Evolutionary conservation across 2,888 invertebrate genomes (phyloP), one percentile per base, ranked within the genome.

Genomic region (Capitulum mitella): DNA sequence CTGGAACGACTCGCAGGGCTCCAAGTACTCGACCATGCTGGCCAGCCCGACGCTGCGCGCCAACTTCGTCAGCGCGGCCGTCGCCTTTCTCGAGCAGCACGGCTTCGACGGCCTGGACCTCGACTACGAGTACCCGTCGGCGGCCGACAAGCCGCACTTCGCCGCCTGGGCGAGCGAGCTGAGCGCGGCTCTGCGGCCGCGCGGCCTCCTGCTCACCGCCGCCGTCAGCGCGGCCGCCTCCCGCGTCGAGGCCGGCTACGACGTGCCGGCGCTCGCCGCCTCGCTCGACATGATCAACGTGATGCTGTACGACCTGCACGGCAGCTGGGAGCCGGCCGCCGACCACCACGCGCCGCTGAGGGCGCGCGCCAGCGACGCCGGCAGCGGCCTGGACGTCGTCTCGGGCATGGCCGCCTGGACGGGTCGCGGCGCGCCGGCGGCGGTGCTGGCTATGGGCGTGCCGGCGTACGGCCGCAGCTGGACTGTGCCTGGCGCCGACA

Each of bases 71-170:
- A 3, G 26, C 19, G n/a, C 1, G 14, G 64, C 70, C 37, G 29
- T 43, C 19, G n/a, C 5, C 19, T 78, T 78, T 12, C n/a, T 78
- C 22, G 32, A 58, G 43, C 58, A 64, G 40, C 64, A 77, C 54
- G 77, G 77, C 29, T 79, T 79, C 77, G 79, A 79, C 64, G 79
- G 79, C 54, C 61, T 79, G 48, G 79, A 79, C 46, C 77, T 79
- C 3, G 77, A 77, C 76, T 79, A 79, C 64, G 77, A 79, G 61
- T 79, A 76, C 46, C 79, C 79, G 43, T 29, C 54, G 54, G 77
- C 77, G n/a, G 29, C 40, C 34, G 79, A 79, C 43, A 34, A 29
- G 34, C 6, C 32, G 29, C 16, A 29, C 22, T 79, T 79, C 64
- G 79, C 79, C 43, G 77, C 61, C 29, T 79, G 77, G 77, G 77